These are phyloP conservation scores for Microplitis deprimator DNA, from an alignment of 2,888 invertebrate genomes.

Conservation along the genomic window DNA sequence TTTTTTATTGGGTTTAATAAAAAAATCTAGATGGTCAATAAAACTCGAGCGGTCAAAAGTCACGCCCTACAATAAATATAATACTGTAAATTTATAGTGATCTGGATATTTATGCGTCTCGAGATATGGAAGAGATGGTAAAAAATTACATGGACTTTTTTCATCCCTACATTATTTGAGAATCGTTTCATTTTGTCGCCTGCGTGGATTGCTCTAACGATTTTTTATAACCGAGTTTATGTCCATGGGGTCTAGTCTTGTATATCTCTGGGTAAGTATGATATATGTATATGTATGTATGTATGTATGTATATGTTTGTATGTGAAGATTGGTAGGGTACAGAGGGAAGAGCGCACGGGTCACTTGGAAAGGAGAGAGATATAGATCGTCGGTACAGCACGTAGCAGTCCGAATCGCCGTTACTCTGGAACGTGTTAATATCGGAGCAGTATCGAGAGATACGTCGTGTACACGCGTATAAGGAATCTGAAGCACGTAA, in stretches of 20 bases:
- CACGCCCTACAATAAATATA: conserved; percentile 11
- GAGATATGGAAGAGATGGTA: conserved; percentile 24
- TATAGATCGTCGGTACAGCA: conserved; percentile 20
- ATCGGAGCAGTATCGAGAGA: conserved; percentile 38
- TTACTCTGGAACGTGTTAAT: conserved; percentile 39
- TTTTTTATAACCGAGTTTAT: conserved; percentile 37
- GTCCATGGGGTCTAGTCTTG: no score
- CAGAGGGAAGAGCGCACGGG: background rate
- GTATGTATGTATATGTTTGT: background rate
- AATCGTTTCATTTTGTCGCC: conserved; percentile 47
- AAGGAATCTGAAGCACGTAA: conserved; percentile 51
- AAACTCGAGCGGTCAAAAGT: conserved; percentile 14
- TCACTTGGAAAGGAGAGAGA: background rate
- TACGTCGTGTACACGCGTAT: conserved; percentile 40
- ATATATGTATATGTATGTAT: no score
- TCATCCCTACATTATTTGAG: conserved; percentile 24
- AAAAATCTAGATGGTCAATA: background rate
- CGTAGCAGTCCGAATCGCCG: conserved; percentile 33
- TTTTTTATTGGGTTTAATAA: background rate
- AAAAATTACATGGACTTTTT: background rate
- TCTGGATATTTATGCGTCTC: conserved; percentile 44
- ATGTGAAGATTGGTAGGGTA: background rate
- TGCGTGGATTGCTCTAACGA: conserved; percentile 20
- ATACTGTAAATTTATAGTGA: conserved; percentile 36
- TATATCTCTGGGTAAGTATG: no score